These are phyloP conservation scores for Monopterus albus DNA, from an alignment of 2,113 vertebrate species.

Conservation along the genomic window DNA sequence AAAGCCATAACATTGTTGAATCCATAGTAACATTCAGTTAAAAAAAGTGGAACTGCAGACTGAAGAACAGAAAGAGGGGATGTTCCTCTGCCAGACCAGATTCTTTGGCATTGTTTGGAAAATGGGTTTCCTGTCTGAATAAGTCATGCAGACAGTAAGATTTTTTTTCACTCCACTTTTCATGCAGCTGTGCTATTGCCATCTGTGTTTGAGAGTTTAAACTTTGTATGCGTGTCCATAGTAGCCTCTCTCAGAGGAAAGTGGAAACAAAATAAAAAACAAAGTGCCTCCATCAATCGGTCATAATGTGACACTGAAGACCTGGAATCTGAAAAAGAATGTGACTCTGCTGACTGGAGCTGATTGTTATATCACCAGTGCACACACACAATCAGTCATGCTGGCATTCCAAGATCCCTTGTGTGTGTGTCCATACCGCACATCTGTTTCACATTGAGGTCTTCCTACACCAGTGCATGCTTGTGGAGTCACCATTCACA, in stretches of 20 bases:
- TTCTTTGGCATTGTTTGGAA: constrained; percentile 58
- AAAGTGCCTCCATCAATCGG: constrained; percentile 41
- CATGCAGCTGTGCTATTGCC: constrained; percentile 39
- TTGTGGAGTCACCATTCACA: constrained; percentile 35
- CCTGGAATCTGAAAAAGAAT: constrained; percentile 45
- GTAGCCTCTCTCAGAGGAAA: constrained; percentile 28
- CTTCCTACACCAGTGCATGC: constrained; percentile 45
- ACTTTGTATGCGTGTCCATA: constrained; percentile 9
- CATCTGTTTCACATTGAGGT: constrained; percentile 78
- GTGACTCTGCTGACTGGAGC: constrained; percentile 66
- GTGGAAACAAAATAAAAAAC: constrained; percentile 14
- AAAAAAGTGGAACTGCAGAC: constrained; percentile 61
- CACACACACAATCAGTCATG: not conserved
- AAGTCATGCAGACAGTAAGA: constrained; percentile 10
- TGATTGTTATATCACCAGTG: constrained; percentile 63
- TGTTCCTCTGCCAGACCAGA: constrained; percentile 48
- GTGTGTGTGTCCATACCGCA: constrained; percentile 48
- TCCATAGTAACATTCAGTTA: constrained; percentile 26
- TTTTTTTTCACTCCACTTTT: constrained; percentile 16
- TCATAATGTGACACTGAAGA: constrained; percentile 49
- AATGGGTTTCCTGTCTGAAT: constrained; percentile 55
- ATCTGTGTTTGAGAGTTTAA: constrained; percentile 10
- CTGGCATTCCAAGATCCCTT: constrained; percentile 40
- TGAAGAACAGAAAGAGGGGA: constrained; percentile 47
- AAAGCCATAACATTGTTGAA: constrained; percentile 16